Evolutionary conservation across 2,888 invertebrate genomes (phyloP), one percentile per base, ranked within the genome.

Genomic region (Pheosia gnoma): DNA sequence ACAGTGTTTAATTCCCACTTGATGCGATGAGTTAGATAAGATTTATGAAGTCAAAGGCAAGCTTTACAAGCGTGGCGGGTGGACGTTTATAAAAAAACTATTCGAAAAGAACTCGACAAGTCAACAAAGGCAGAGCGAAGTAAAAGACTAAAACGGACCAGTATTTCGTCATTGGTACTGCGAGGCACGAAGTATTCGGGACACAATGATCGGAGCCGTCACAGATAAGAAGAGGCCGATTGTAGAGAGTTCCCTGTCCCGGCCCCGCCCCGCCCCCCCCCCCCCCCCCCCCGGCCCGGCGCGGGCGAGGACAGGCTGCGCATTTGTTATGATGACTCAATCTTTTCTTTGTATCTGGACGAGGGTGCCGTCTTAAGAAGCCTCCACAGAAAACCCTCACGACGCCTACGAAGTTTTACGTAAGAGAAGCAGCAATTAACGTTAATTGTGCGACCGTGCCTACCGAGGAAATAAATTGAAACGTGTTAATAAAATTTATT

Each of bases 281-380:
- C 38, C 66, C 75, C 84, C 86, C 85, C 84, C 87, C 78, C 25
- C 81, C 86, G 86, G 83, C 84, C 86, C 85, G 84, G 38, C 39
- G 3, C 39, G 39, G 55, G 67, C 76, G 80, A 74, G 80, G 83
- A 87, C 84, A 82, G 83, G 81, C 81, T 85, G 85, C 83, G 87
- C 89, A 91, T 93, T 91, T 93, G 92, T 93, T 93, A 89, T 91
- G 92, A 93, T 93, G 93, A 93, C 91, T 93, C 90, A 90, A 92
- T 93, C 82, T 85, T 93, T 93, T 87, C 90, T 91, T 93, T 93
- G 88, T 90, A 77, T 76, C 71, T 74, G 70, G 74, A 76, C 71
- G 75, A 84, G 84, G 82, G 85, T 84, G 83, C 84, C 74, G 76
- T 82, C 79, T 73, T 74, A 76, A 80, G 77, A 77, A 78, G 67